A percentile compares a stretch with the other conserved stretches of the same genome.
These are phyloP conservation scores for Chlorodrepanis virens DNA, from an alignment of 2,113 vertebrate species.

Conservation along the genomic window DNA sequence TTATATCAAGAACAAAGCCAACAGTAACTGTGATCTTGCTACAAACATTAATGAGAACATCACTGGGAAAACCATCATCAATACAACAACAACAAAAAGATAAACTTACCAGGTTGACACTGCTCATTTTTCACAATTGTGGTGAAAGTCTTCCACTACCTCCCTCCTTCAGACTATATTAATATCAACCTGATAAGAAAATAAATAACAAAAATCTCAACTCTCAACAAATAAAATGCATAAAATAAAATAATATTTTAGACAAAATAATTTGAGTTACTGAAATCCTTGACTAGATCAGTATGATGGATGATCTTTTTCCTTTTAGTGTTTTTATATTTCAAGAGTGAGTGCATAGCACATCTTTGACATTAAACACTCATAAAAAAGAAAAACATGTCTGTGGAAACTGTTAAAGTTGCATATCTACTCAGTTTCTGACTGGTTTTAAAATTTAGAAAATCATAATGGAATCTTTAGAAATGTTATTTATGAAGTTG, in stretches of 20 bases:
- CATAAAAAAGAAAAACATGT: background rate
- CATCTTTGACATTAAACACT: background rate
- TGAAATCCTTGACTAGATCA: background rate
- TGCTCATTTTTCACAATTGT: slow-evolving; percentile 31
- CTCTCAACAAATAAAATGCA: background rate
- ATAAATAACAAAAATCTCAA: background rate
- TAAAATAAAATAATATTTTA: background rate
- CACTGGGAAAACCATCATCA: background rate
- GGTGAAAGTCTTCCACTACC: background rate
- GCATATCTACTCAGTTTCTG: background rate
- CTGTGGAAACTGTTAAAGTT: background rate
- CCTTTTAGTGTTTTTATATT: background rate
- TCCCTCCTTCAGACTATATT: background rate
- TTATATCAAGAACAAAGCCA: background rate
- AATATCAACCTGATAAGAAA: background rate
- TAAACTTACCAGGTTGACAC: slow-evolving; percentile 20
- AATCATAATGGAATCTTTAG: background rate
- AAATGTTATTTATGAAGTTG: background rate
- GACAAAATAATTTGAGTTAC: background rate
- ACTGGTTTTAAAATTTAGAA: background rate
- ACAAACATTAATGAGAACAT: background rate
- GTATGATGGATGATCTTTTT: background rate
- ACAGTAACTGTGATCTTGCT: background rate
- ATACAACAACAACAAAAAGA: background rate
- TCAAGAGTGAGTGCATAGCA: background rate